Base-by-base conservation (phyloP, 2,113 vertebrate species). In the Cryptotis parvus region DNA sequence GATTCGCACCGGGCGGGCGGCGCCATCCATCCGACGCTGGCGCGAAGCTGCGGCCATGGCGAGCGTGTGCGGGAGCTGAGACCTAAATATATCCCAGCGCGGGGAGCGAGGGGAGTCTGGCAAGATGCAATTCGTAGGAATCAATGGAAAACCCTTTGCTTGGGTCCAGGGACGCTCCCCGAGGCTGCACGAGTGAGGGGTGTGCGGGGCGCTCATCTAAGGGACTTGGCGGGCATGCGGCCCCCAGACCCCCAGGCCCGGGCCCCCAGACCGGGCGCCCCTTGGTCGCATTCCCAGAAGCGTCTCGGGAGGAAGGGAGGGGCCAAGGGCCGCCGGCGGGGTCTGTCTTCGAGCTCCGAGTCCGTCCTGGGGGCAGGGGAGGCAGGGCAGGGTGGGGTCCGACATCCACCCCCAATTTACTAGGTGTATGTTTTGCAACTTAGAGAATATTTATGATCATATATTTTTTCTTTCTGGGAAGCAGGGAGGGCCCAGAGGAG, bases 361-460 rank as follows among this genome's bases (percentile, higher is more conserved):
- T 14, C 18, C 20, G 16, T 37, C n/a, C n/a, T n/a, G n/a, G n/a
- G n/a, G n/a, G n/a, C n/a, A n/a, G n/a, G n/a, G n/a, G n/a, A n/a
- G n/a, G n/a, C n/a, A n/a, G n/a, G n/a, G n/a, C n/a, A n/a, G n/a
- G n/a, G n/a, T n/a, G n/a, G n/a, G n/a, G n/a, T n/a, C n/a, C n/a
- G n/a, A n/a, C n/a, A n/a, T n/a, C 45, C 45, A 10, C 45, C 45
- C 5, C 45, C 45, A 58, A 6, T 6, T 18, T 58, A 24, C 70
- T 85, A 52, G 77, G 86, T 81, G 45, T 91, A 87, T 70, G 73
- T n/a, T 80, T 78, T 84, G 65, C 41, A 80, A 41, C 74, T 70
- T 89, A 84, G 31, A 31, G 74, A 77, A 72, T 90, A 80, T 86
- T 49, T 70, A 29, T 41, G 69, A 78, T 41, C 91, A 92, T 92